Evolutionary conservation across 1,140 invertebrate genomes (phyloP).

Genomic region (Mylabris phalerata): DNA sequence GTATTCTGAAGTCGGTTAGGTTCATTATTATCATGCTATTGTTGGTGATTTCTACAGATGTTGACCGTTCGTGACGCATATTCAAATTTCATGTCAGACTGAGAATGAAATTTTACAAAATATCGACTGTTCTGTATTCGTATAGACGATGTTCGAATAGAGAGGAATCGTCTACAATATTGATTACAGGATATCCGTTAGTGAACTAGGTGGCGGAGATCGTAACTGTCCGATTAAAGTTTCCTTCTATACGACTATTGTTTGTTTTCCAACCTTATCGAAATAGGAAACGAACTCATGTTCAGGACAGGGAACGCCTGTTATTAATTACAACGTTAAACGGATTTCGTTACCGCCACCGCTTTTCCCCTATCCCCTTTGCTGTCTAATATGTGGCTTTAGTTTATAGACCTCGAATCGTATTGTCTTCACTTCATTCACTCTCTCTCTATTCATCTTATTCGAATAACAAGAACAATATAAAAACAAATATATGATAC

Average conservation of each 20-base stretch:
- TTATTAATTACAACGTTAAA: conserved; percentile 27
- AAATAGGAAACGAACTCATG: conserved; percentile 21
- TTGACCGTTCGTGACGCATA: too few relatives aligned
- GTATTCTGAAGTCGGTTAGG: too few relatives aligned
- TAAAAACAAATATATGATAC: conserved; percentile 12
- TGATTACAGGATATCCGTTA: conserved; percentile 16
- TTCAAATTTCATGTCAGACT: too few relatives aligned
- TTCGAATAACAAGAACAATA: neutral
- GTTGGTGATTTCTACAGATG: too few relatives aligned
- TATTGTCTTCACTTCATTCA: too few relatives aligned
- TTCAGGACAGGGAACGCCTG: conserved; percentile 4
- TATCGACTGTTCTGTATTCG: too few relatives aligned
- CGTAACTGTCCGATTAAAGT: conserved; percentile 17
- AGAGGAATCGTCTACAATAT: neutral
- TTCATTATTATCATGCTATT: too few relatives aligned
- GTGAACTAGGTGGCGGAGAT: conserved; percentile 12
- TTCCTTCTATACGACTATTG: conserved; percentile 17
- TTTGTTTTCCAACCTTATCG: conserved; percentile 21
- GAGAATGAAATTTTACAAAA: too few relatives aligned
- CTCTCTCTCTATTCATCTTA: too few relatives aligned
- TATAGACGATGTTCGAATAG: too few relatives aligned
- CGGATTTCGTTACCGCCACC: conserved; percentile 17
- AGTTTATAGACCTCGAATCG: too few relatives aligned
- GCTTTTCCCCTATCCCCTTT: conserved; percentile 7
- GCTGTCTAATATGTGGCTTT: too few relatives aligned